Evolutionary conservation across 1,140 invertebrate species (phyloP), one percentile per base, ranked within the genome.

Genomic region (Eumeta japonica): DNA sequence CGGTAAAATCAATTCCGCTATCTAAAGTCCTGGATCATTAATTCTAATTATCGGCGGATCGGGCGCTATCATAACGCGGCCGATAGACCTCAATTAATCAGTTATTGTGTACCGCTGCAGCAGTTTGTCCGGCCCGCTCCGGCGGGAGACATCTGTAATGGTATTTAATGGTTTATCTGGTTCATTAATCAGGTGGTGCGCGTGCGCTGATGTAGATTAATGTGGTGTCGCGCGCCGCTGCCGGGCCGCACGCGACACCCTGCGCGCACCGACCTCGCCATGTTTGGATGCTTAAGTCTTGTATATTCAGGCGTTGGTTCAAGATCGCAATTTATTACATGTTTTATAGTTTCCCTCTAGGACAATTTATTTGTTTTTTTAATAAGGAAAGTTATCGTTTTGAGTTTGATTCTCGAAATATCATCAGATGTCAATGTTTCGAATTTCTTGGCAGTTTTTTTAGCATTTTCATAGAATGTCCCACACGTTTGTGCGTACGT

Each of bases 131-230:
- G 53, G 37, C 45, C 40, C 50, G 39, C 45, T 45, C 47, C 54
- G 47, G 55, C 57, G 54, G 52, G 46, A 46, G 52, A 68, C 64
- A 62, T 60, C 57, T 65, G 57, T 60, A 66, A 53, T 58, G 50
- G 62, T 71, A 67, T 67, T 66, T 62, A 64, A 64, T 38, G 47
- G 51, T 57, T 67, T 64, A 67, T 67, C 66, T 58, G 45, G 50
- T 63, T 66, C 62, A 71, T 66, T 71, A 64, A 71, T 67, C 66
- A 57, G 55, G 49, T 61, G 52, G 58, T 39, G 48, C 52, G 56
- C 61, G 62, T 56, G 62, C 63, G 63, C 53, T 67, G 63, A 71
- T 71, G 63, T 65, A 64, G 63, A 71, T 71, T 65, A 65, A 71
- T 71, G 60, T 52, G 58, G 59, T 62, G 60, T 55, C 55, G 51